Base-by-base conservation (phyloP, 2,888 invertebrate genomes). In the Heliothis peltigera region DNA sequence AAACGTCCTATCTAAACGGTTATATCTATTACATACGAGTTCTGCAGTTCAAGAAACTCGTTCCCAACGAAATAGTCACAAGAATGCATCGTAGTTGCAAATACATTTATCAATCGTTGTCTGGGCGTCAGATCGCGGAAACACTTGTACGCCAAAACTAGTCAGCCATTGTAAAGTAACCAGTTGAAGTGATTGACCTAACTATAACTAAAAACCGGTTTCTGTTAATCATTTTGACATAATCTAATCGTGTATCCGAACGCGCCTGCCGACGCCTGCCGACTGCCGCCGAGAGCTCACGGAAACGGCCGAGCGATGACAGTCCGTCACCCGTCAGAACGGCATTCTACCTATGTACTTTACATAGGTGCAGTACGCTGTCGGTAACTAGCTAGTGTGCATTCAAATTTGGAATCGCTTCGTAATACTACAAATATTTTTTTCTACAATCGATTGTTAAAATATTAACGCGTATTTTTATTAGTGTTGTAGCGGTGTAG, bases 241-340 rank as follows among this genome's bases (percentile, higher is more conserved):
- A 91, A 91, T 89, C 86, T 90, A 89, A 89, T 91, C 84, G 86
- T 86, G 85, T 75, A 64, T 71, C 81, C 70, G 78, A 80, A 88
- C 80, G 84, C 66, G 79, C 75, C 74, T 75, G 72, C 77, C 76
- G 79, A 76, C 52, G 52, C 53, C 25, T 18, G 21, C 58, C 87
- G 89, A 89, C 52, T 56, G 64, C 47, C 17, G 48, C 80, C 92
- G 92, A 90, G 48, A 58, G 61, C 62, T 42, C 68, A 83, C 93
- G 93, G 90, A 78, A 81, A 68, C 75, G 22, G 64, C 92, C 93
- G 93, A 94, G 73, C 84, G 86, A 80, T 93, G 93, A 94, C 93
- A 94, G 91, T 84, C 88, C 92, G 93, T 94, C 94, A 94, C 88
- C 87, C 89, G 91, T 92, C 93, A 92, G 87, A 84, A 85, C 90